Base-by-base conservation (phyloP, 1,140 invertebrate species). In the Pemphigus obesinymphae region DNA sequence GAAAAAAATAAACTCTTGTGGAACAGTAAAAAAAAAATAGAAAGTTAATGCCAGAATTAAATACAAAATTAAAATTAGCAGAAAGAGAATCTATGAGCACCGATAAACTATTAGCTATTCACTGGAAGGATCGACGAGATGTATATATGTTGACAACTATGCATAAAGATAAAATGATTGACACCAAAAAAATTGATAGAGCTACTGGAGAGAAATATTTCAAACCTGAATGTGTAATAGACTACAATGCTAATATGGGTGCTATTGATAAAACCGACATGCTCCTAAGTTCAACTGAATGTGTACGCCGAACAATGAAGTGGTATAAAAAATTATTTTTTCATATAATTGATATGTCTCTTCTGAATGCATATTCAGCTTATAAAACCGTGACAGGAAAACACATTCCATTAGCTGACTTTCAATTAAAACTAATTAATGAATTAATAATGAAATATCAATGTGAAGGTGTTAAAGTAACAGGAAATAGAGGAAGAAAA, bases 301-400 rank as follows among this genome's bases (percentile, higher is more conserved):
- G 84, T 61, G 83, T 86, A 73, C 82, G 85, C 43, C 87, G 86
- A 85, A 83, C 85, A 20, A 63, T 84, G n/a, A 87, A 87, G 83
- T 87, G 87, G 86, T 85, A 87, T 84, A 86, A 87, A 84, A 88
- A 87, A 80, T 84, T 83, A 70, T 84, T 85, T 81, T 85, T 86
- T 40, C 84, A 86, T 83, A 76, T 86, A 53, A 1, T 86, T n/a
- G 84, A 85, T 72, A 76, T 85, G 29, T 45, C 81, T 26, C 45
- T 78, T 20, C 73, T 81, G 26, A 83, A 81, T 58, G 63, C 70
- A 20, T 55, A 72, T 50, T 61, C 63, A 68, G 43, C 53, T 13
- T 70, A 58, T 55, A 73, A 75, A 26, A 83, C 29, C 26, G 73
- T 82, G 48, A 70, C 48, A 15, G 43, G 83, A 34, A 78, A 82